Conservation (phyloP, 2,797 vertebrate genomes). For the Erpetoichthys calabaricus region DNA sequence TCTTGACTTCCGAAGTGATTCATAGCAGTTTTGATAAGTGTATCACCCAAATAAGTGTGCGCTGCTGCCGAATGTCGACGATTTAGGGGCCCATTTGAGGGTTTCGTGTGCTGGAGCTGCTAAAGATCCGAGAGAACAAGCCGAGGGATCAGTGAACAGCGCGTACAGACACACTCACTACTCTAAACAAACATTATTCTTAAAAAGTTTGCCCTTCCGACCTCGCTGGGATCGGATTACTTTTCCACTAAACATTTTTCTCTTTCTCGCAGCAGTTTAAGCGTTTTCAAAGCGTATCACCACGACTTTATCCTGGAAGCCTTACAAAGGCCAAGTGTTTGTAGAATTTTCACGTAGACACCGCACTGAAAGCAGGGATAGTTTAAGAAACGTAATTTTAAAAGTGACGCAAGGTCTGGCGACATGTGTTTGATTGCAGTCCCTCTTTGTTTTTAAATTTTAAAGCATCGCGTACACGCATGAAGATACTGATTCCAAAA, state of each 20-base stretch:
- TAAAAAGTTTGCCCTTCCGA: slow-evolving; percentile 93
- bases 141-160: slow-evolving; percentile 65
- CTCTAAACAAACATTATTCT: slow-evolving; percentile 99
- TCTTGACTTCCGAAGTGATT: neutral
- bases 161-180: slow-evolving; percentile 82
- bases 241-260: slow-evolving; percentile 38
- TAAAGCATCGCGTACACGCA: no score
- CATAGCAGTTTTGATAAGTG: neutral
- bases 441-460: no score
- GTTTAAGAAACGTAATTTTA: no score
- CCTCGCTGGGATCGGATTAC: slow-evolving; percentile 78
- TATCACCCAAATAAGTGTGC: neutral
- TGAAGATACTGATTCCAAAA: no score
- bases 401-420: no score
- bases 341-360: no score
- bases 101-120: slow-evolving; percentile 45
- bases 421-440: no score
- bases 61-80: slow-evolving; percentile 15
- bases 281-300: no score
- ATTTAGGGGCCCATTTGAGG: slow-evolving; percentile 8
- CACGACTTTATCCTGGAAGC: no score
- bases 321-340: no score
- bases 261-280: no score
- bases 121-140: slow-evolving; percentile 76
- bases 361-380: no score